Conservation (phyloP, 2,888 invertebrate species). For the Aleiodes alternator region DNA sequence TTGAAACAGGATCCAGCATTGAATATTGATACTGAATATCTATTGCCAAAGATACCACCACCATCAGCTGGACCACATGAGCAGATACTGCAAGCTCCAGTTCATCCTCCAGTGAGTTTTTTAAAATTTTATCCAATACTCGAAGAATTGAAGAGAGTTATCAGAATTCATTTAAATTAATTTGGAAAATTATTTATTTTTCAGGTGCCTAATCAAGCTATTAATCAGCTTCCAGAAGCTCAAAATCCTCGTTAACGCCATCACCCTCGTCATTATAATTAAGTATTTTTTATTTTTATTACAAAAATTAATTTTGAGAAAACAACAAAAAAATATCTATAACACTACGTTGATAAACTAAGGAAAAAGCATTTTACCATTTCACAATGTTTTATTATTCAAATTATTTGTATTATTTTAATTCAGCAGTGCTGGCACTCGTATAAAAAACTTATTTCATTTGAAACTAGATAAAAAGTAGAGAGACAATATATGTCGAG, state of each 20-base stretch:
- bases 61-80: constrained; percentile 58
- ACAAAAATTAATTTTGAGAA: background rate
- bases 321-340: background rate
- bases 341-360: constrained; percentile 9
- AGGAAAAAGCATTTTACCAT: constrained; percentile 3
- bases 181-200: too few species aligned
- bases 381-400: background rate
- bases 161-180: too few species aligned
- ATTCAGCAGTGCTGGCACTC: constrained; percentile 7
- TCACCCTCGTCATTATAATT: background rate
- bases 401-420: background rate
- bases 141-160: too few species aligned
- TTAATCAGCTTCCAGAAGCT: background rate
- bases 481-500: too few species aligned
- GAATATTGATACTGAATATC: constrained; percentile 67
- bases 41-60: constrained; percentile 61
- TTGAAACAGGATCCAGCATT: constrained; percentile 68
- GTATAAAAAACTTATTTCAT: constrained; percentile 20
- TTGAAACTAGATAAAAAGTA: background rate
- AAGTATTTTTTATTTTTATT: constrained; percentile 10
- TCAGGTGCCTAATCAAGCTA: too few species aligned
- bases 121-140: background rate
- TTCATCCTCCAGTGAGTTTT: background rate
- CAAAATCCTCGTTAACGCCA: background rate
- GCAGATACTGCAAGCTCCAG: constrained; percentile 7